Base-by-base conservation (phyloP, 1,140 invertebrate species). In the Drosophila bifasciata region DNA sequence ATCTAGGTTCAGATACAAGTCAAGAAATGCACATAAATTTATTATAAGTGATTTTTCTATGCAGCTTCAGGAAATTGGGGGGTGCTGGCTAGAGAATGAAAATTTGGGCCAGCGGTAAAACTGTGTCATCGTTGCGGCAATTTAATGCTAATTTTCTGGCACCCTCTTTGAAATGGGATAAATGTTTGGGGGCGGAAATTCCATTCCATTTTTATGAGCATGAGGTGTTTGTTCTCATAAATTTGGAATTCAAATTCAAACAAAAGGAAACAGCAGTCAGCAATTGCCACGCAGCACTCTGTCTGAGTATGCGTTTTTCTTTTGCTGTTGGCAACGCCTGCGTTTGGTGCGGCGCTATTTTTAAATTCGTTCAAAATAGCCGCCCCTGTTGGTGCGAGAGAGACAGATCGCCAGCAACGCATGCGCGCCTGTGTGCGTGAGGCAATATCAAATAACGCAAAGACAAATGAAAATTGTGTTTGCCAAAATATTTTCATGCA, bases 371-470 rank as follows among this genome's bases (percentile, higher is more conserved):
- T 69, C 52, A 49, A 81, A 86, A 86, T 81, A 75, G 83, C 62
- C 62, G 70, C 59, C 25, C 49, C n/a, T n/a, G 2, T 28, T 44
- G 25, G 64, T 62, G 74, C 23, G 60, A 83, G 64, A 74, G 79
- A 77, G 79, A 83, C 63, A 63, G 39, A 49, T 13, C 23, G 11
- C 9, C 36, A 15, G 44, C 50, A 16, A 45, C 28, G 19, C 25
- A 17, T 60, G 49, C 43, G 25, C 45, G 64, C 21, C n/a, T 72
- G 56, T 60, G 23, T 67, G 43, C 58, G 32, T 67, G 59, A 13
- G 60, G 59, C 40, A 64, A 81, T 81, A 86, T 86, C 81, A 86
- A 86, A 88, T 86, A 86, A 88, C 81, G 53, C 58, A 68, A 63
- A 72, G 63, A 59, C 53, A 78, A 66, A 69, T 52, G 48, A 85